phyloP scores from a whole-genome alignment of 2,113 vertebrate genomes.

The Atrichornis clamosus region DNA sequence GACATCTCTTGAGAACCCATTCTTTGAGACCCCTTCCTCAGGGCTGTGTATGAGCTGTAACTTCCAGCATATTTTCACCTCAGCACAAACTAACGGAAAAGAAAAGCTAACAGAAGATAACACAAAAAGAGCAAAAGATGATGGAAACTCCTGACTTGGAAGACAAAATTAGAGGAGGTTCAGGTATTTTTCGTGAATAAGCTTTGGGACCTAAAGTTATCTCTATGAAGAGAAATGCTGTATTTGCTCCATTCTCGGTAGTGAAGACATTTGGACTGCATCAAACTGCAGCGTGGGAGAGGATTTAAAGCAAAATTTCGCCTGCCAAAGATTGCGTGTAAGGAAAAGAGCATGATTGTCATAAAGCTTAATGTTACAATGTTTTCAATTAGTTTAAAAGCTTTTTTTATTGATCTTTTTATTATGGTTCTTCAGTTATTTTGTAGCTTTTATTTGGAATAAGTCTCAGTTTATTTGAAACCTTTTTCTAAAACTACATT shows the following conservation, averaged over 20 bases:
- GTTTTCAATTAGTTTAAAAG: slow-evolving; percentile 59
- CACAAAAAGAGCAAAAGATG: background rate
- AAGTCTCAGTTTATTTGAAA: background rate
- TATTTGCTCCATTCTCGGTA: background rate
- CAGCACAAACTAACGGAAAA: background rate
- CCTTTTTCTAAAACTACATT: background rate
- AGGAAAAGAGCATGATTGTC: background rate
- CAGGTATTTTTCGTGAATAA: background rate
- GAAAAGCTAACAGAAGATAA: background rate
- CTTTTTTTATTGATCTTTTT: slow-evolving; percentile 36
- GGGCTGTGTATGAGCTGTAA: background rate
- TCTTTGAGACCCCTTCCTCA: background rate
- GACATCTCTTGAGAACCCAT: background rate
- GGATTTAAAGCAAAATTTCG: slow-evolving; percentile 5
- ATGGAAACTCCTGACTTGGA: background rate
- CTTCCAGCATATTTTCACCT: background rate
- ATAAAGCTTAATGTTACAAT: slow-evolving; percentile 18
- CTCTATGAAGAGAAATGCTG: background rate
- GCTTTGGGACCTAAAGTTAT: background rate
- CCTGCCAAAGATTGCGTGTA: background rate
- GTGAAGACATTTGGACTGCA: slow-evolving; percentile 31
- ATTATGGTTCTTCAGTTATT: slow-evolving; percentile 9
- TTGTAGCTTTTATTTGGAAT: slow-evolving; percentile 32
- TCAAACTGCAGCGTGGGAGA: background rate
- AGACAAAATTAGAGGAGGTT: background rate